phyloP scores from a whole-genome alignment of 2,888 invertebrate genomes.

The Cephonodes hylas region DNA sequence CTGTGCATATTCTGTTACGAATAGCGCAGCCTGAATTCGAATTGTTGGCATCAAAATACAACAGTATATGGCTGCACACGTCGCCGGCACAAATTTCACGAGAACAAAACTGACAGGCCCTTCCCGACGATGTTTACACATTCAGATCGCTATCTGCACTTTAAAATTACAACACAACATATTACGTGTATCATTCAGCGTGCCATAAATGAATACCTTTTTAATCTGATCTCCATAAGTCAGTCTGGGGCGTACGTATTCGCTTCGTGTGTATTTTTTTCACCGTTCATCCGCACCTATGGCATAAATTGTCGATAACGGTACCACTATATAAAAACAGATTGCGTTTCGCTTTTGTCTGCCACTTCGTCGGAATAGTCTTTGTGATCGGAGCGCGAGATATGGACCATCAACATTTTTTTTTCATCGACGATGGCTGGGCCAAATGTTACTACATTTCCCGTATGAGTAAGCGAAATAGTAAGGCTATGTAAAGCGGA shows the following conservation, averaged over 20 bases:
- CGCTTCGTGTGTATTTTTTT: background rate
- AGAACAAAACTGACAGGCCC: background rate
- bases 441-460: background rate
- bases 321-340: background rate
- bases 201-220: slow-evolving; percentile 7
- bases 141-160: background rate
- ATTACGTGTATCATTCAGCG: background rate
- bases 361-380: background rate
- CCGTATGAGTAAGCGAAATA: background rate
- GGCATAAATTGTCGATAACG: slow-evolving; percentile 6
- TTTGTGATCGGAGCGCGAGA: background rate
- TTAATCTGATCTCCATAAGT: slow-evolving; percentile 10
- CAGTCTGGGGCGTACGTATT: background rate
- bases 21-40: too few relatives aligned
- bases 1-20: too few relatives aligned
- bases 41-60: too few relatives aligned
- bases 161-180: background rate
- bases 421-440: background rate
- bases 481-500: background rate
- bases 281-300: slow-evolving; percentile 3
- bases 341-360: background rate
- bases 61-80: background rate
- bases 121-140: background rate
- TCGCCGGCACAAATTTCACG: background rate
- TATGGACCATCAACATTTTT: background rate